Conservation (phyloP, 2,888 invertebrate genomes). For the Ophion slaviceki region DNA sequence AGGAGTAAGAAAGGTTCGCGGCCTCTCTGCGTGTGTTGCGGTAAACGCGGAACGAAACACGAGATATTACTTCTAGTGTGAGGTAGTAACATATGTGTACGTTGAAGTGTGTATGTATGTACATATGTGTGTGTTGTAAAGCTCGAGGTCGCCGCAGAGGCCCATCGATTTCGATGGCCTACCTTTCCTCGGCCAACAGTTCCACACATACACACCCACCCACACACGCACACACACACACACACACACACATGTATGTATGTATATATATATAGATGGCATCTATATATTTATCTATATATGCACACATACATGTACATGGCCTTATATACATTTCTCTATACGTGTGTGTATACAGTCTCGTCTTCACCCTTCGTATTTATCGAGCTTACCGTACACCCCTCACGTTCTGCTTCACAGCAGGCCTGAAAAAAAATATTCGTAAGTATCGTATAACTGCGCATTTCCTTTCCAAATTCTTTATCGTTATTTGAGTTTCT, state of each 20-base stretch:
- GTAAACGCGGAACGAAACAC: conserved; percentile 56
- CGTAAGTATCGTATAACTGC: conserved; percentile 42
- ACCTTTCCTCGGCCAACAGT: conserved; percentile 70
- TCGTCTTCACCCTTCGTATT: conserved; percentile 46
- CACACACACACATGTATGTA: not conserved
- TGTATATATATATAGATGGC: not conserved
- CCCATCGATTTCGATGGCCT: conserved; percentile 76
- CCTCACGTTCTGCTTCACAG: conserved; percentile 12
- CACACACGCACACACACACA: not conserved
- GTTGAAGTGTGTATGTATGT: not conserved
- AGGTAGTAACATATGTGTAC: conserved; percentile 27
- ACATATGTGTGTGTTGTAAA: conserved; percentile 44
- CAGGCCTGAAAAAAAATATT: conserved; percentile 7
- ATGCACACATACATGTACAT: not conserved
- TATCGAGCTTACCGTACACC: conserved; percentile 31
- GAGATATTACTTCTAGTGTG: conserved; percentile 60
- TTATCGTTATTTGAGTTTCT: conserved; percentile 35
- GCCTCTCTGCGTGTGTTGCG: conserved; percentile 48
- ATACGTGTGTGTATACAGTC: conserved; percentile 5
- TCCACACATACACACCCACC: not conserved
- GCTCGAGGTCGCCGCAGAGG: conserved; percentile 65
- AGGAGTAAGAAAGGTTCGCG: conserved; percentile 19
- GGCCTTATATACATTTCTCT: not conserved
- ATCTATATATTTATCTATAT: no score
- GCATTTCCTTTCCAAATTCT: conserved; percentile 43